A percentile compares a stretch with the other conserved stretches of the same genome.
Evolutionary conservation across 2,888 invertebrate species (phyloP).

Genomic region (Escarpia spicata): DNA sequence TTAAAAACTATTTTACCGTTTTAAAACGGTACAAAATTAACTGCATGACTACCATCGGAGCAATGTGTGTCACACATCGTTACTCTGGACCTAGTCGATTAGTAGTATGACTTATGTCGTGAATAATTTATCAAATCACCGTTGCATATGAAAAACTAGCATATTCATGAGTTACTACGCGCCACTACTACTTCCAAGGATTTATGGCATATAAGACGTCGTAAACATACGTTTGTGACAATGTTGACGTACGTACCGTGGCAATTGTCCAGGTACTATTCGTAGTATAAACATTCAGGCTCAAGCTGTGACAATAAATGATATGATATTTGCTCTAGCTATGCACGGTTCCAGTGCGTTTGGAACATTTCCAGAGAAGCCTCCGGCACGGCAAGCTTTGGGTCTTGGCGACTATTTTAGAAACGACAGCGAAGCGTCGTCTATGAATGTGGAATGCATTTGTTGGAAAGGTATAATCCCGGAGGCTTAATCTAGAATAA

Average conservation of each 20-base stretch:
- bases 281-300: neutral
- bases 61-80: neutral
- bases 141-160: neutral
- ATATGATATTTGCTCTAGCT: neutral
- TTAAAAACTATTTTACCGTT: neutral
- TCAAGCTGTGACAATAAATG: constrained; percentile 6
- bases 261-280: neutral
- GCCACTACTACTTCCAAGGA: neutral
- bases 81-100: neutral
- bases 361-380: neutral
- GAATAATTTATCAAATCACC: neutral
- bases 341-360: neutral
- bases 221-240: constrained; percentile 3
- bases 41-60: neutral
- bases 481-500: neutral
- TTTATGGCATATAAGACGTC: neutral
- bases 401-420: neutral
- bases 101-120: neutral
- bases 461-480: neutral
- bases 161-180: neutral
- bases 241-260: neutral
- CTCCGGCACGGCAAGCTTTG: neutral
- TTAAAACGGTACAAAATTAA: neutral
- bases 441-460: neutral
- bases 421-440: neutral